These are phyloP conservation scores for Crossoptilon crossoptilon DNA, from an alignment of 2,797 vertebrate species.

Conservation along the genomic window DNA sequence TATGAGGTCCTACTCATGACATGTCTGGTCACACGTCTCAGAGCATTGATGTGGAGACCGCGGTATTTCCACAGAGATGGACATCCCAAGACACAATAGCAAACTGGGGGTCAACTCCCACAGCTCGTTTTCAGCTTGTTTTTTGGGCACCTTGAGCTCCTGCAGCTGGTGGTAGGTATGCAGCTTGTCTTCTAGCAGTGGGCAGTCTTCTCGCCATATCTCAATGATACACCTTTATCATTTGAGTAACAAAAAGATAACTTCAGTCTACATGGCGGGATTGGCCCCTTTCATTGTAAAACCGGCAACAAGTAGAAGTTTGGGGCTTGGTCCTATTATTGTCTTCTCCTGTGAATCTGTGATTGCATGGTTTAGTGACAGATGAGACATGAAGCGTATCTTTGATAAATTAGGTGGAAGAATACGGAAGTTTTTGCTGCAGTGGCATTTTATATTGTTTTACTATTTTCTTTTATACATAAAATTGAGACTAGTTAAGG, in stretches of 20 bases:
- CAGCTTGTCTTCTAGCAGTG: not conserved
- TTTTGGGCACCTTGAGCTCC: not conserved
- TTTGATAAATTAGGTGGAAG: not conserved
- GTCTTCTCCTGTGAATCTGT: not conserved
- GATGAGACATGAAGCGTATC: not conserved
- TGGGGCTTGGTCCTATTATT: not conserved
- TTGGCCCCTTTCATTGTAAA: not conserved
- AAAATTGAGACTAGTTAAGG: not conserved
- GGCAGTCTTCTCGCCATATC: not conserved
- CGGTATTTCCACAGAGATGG: not conserved
- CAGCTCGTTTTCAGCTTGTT: not conserved
- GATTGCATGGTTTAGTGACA: not conserved
- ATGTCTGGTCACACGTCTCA: not conserved
- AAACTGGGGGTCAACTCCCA: not conserved
- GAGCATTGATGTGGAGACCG: rapidly evolving
- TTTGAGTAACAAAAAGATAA: not conserved
- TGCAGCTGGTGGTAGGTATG: not conserved
- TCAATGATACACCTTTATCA: not conserved
- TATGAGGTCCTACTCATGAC: rapidly evolving
- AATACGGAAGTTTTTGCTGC: not conserved
- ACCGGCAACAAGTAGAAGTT: not conserved
- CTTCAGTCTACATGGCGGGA: not conserved
- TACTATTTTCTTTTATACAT: not conserved
- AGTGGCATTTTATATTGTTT: not conserved
- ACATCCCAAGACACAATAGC: not conserved